Conservation (phyloP, 2,113 vertebrate species). For the Solenodon paradoxus region DNA sequence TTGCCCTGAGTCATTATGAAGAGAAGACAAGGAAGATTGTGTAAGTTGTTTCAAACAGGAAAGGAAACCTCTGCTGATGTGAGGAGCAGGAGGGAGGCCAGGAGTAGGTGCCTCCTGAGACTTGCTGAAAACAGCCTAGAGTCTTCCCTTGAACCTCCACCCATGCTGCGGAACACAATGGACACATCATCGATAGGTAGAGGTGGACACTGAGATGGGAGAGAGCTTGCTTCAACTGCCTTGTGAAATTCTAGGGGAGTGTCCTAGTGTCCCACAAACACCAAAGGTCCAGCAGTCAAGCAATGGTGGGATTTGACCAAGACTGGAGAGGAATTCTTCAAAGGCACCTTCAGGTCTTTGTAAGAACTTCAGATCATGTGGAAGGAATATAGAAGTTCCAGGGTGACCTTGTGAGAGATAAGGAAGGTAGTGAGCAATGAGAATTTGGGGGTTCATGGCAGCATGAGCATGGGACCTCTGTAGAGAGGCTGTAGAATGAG, state of each 20-base stretch:
- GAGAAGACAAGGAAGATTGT: background rate
- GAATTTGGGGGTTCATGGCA: background rate
- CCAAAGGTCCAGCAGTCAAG: background rate
- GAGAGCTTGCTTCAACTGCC: background rate
- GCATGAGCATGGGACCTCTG: accelerated
- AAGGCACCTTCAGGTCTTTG: background rate
- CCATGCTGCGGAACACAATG: accelerated
- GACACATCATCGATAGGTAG: accelerated
- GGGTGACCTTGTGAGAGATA: background rate
- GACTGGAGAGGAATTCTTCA: background rate
- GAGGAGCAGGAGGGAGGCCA: background rate
- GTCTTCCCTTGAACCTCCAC: background rate
- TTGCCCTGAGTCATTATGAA: background rate
- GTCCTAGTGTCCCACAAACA: background rate
- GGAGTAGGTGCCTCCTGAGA: background rate
- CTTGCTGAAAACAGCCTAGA: background rate
- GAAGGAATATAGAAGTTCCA: background rate
- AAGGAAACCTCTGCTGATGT: background rate
- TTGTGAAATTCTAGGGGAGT: background rate
- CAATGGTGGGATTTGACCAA: background rate
- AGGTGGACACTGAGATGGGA: background rate
- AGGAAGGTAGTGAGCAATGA: background rate
- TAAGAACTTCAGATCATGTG: background rate
- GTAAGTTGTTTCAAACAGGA: background rate
- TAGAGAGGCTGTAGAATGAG: background rate